phyloP scores from a whole-genome alignment of 53 echinoderm and acorn worm genomes.

The Luidia sarsii region DNA sequence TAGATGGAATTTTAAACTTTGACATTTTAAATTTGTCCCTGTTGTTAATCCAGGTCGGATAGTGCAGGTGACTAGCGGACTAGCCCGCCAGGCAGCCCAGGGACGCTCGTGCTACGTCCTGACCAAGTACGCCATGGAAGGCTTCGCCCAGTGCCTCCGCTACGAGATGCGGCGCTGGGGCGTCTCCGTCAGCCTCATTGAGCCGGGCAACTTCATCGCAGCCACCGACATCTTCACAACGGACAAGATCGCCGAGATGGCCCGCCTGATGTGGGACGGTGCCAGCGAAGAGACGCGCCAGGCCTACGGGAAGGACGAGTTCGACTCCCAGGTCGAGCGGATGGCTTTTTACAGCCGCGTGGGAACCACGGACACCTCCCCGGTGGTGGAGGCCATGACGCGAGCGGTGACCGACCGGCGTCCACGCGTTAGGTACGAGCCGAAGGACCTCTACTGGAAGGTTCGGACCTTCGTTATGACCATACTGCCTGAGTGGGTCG shows the following conservation, averaged over 20 bases:
- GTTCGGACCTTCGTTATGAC: conserved; percentile 73
- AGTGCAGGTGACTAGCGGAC: conserved; percentile 80
- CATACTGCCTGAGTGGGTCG: conserved; percentile 71
- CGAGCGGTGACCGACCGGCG: conserved; percentile 64
- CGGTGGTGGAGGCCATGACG: conserved; percentile 75
- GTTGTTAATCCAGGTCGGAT: conserved; percentile 68
- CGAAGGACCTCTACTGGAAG: conserved; percentile 75
- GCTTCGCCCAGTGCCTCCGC: conserved; percentile 91
- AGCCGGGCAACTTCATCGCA: conserved; percentile 90
- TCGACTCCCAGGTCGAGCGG: conserved; percentile 59
- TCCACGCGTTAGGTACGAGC: conserved; percentile 74
- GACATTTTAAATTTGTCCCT: not conserved
- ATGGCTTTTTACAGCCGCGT: conserved; percentile 56
- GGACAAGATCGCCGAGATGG: conserved; percentile 71
- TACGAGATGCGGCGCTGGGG: conserved; percentile 80
- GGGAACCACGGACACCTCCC: conserved; percentile 60
- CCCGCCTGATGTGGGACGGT: conserved; percentile 71
- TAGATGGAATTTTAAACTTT: not conserved
- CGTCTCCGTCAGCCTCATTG: conserved; percentile 75
- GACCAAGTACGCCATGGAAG: conserved; percentile 89
- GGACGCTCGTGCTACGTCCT: conserved; percentile 79
- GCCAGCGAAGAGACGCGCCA: conserved; percentile 66
- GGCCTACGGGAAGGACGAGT: conserved; percentile 68
- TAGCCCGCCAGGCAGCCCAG: conserved; percentile 67
- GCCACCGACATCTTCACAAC: conserved; percentile 82